Conservation (phyloP, 2,888 invertebrate genomes). For the Pasiphila rectangulata region DNA sequence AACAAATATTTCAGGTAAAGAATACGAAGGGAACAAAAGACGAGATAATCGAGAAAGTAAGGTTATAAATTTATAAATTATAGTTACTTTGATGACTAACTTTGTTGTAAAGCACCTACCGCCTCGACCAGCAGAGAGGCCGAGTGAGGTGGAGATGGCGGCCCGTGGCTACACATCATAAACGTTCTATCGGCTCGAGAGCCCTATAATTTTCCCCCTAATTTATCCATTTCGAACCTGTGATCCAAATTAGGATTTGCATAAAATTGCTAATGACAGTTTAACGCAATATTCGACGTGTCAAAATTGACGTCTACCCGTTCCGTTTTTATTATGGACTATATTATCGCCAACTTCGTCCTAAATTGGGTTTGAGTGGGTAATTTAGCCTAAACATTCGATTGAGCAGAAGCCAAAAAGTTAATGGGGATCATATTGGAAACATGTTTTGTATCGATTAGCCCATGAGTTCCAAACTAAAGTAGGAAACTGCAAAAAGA, state of each 20-base stretch:
- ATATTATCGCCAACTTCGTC: conserved; percentile 53
- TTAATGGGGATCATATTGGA: conserved; percentile 44
- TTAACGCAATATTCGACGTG: conserved; percentile 64
- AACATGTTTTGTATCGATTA: conserved; percentile 36
- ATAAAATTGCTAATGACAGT: conserved; percentile 75
- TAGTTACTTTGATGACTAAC: too few relatives aligned
- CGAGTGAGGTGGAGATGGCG: conserved; percentile 38
- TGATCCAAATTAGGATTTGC: conserved; percentile 73
- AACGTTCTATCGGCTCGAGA: conserved; percentile 61
- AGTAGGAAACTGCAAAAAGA: conserved; percentile 3
- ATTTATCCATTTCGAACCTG: conserved; percentile 67
- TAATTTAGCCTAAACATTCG: conserved; percentile 50
- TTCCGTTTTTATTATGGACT: conserved; percentile 52
- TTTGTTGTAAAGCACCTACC: too few relatives aligned
- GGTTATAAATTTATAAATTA: too few relatives aligned
- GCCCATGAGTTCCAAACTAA: conserved; percentile 6
- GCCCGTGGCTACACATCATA: conserved; percentile 54
- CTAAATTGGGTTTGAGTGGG: conserved; percentile 48
- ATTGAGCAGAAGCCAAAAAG: conserved; percentile 51
- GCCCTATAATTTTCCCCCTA: conserved; percentile 72
- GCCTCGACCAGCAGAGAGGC: conserved; percentile 10
- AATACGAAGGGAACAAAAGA: too few relatives aligned
- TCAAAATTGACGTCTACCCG: conserved; percentile 63
- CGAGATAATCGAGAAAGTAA: too few relatives aligned
- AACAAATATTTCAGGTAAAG: too few relatives aligned